phyloP scores from a whole-genome alignment of 2,113 vertebrate species.

The Ondatra zibethicus region DNA sequence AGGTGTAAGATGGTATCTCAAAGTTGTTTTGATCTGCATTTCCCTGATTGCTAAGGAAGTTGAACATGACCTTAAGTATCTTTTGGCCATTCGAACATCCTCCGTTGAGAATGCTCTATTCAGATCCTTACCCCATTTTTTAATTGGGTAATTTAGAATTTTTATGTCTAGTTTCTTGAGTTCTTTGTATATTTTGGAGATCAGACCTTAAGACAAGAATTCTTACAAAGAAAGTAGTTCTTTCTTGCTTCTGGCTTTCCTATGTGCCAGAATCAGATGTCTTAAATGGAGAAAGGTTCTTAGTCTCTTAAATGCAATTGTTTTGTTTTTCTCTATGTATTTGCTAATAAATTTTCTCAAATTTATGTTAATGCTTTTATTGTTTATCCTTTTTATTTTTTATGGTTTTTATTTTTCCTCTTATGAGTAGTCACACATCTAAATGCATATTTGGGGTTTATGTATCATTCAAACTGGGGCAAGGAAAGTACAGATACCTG shows the following conservation, averaged over 20 bases:
- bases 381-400: no score
- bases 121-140: no score
- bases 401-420: conserved; percentile 11
- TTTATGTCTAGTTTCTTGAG: no score
- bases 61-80: no score
- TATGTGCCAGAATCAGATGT: background rate
- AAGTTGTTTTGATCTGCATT: no score
- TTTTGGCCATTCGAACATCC: no score
- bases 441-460: background rate
- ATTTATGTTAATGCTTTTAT: background rate
- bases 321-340: background rate
- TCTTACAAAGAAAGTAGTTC: background rate
- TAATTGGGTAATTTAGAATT: no score
- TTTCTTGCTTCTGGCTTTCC: background rate
- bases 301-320: background rate
- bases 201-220: no score
- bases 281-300: background rate
- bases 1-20: no score
- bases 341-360: background rate
- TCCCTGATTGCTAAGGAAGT: no score
- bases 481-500: background rate
- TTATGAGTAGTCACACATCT: background rate
- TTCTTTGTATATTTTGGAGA: no score
- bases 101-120: no score
- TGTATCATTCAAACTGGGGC: background rate